Evolutionary conservation across 2,888 invertebrate species (phyloP), one percentile per base, ranked within the genome.

Genomic region (Oscheius onirici): DNA sequence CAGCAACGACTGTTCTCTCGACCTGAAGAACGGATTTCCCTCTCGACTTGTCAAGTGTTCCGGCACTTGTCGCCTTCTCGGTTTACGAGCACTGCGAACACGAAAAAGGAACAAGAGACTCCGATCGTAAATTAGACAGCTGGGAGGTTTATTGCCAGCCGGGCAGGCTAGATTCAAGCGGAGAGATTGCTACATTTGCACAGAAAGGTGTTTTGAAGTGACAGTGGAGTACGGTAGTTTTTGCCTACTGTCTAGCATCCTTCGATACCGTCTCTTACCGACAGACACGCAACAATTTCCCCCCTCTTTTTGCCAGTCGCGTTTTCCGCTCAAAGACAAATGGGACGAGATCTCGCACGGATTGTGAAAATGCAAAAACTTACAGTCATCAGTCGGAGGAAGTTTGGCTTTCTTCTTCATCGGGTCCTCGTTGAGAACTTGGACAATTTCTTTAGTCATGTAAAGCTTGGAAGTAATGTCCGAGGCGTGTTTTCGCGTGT

Each of bases 381-480:
- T 52, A 52, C 52, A 52, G n/a, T 52, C 52, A n/a, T 52, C 52
- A 5, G 5, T 24, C 17, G 52, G 20, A 2, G 34, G 8, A 34
- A 34, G 40, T 8, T 8, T 28, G 58, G 17, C n/a, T 6, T 43
- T 58, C 40, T 58, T 58, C 20, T 58, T 58, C 63, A 49, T 26
- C 6, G 63, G n/a, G 20, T 63, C 49, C n/a, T 44, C 63, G n/a
- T 24, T 26, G 24, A 63, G 46, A 22, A 63, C 58, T 41, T 58
- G 58, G 13, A 77, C 69, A 61, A 76, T 79, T 58, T 77, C 75
- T 52, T 78, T 73, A 0, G 81, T 81, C 75, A 81, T 75, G 52
- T 81, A 81, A 1, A 81, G 65, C 40, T 80, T 74, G 46, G 77
- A 71, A 15, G 81, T 81, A 11, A 81, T 81, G 28, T 81, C 81